phyloP scores from a whole-genome alignment of 2,888 invertebrate species.

The Cosmia pyralina region DNA sequence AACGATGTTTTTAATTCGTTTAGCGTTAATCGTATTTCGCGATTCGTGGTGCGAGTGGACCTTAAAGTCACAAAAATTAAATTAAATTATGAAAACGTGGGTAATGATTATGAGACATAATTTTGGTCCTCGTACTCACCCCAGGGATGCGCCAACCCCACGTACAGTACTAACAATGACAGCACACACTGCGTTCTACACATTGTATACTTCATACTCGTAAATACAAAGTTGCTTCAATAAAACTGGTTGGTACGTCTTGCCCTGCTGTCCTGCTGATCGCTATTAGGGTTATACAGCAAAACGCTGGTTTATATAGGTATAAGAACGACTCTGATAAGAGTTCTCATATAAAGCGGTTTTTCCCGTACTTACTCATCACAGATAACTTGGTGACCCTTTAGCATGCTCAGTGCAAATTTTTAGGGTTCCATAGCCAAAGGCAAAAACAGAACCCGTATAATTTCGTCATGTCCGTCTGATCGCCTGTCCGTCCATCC shows the following conservation, averaged over 20 bases:
- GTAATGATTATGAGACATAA: no score
- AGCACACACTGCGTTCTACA: neutral
- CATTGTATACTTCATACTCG: neutral
- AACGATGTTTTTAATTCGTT: neutral
- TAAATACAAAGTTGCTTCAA: neutral
- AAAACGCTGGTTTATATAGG: neutral
- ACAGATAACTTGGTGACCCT: neutral
- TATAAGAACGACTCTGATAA: neutral
- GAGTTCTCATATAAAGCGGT: neutral
- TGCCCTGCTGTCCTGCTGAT: neutral
- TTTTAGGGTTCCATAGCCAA: neutral
- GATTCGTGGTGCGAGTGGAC: neutral
- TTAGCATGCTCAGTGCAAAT: neutral
- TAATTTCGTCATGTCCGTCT: no score
- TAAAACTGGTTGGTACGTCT: neutral
- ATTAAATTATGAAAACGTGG: no score
- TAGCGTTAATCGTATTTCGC: neutral
- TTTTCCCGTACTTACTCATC: neutral
- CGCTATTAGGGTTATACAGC: neutral
- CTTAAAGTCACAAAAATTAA: no score
- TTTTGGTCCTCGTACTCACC: neutral
- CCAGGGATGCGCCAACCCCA: slow-evolving; percentile 2
- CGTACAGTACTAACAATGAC: slow-evolving; percentile 3
- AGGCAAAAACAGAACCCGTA: neutral
- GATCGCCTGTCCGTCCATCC: no score